Evolutionary conservation across 2,888 invertebrate genomes (phyloP), one percentile per base, ranked within the genome.

Genomic region (Tillus elongatus): DNA sequence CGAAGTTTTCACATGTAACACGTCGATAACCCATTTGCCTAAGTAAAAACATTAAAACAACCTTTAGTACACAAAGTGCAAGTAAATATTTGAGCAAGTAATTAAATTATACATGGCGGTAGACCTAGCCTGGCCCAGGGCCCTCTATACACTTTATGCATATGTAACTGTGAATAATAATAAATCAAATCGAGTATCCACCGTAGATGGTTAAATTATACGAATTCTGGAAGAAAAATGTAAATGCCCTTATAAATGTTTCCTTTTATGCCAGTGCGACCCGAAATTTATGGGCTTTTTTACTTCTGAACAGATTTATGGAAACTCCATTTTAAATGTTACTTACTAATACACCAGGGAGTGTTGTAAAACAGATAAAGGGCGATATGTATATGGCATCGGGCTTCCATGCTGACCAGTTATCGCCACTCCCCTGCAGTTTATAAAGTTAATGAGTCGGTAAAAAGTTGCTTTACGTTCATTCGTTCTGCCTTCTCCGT

Each of bases 161-260:
- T 19, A n/a, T 19, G 24, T 6, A n/a, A 19, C 24, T 19, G 6
- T 19, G 24, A 6, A 19, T n/a, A 19, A 19, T 19, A 19, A 6
- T 19, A 19, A 19, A 19, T 19, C 24, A 19, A 19, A 19, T 19
- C 24, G n/a, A n/a, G n/a, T n/a, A n/a, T n/a, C n/a, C n/a, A 8
- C n/a, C 35, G 45, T 46, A 42, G 47, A 50, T 48, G 47, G 44
- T 41, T 49, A 51, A 52, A 50, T 52, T 53, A 50, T 50, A 53
- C 51, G 38, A 40, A 44, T 42, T 45, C 48, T 43, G 43, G 46
- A 49, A 51, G 51, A 50, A 51, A 51, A 49, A 53, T 52, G 50
- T 48, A 52, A 53, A 53, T 50, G 49, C 49, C 48, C 47, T 53
- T 52, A 52, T 53, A 52, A 52, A 53, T 53, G 53, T 53, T 53